Conservation (phyloP, 2,888 invertebrate genomes). For the Xanthostigma xanthostigma region DNA sequence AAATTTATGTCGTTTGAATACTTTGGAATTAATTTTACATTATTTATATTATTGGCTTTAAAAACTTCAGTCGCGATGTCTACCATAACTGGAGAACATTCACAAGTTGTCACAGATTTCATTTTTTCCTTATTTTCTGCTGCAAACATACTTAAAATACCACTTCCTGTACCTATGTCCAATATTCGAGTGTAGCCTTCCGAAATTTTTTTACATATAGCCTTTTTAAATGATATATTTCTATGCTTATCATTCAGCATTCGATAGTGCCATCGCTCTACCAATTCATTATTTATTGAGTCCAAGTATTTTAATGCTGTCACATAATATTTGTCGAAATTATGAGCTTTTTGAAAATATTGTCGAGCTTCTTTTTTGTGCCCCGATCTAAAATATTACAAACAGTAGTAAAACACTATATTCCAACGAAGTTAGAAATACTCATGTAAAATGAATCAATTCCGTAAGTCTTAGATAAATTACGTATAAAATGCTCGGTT, state of each 20-base stretch:
- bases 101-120: conserved; percentile 44
- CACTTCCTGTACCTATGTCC: conserved; percentile 67
- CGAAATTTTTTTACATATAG: conserved; percentile 39
- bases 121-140: conserved; percentile 13
- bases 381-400: conserved; percentile 16
- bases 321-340: conserved; percentile 33
- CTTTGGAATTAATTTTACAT: conserved; percentile 38
- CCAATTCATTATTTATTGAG: conserved; percentile 47
- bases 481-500: too few species aligned
- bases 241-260: conserved; percentile 64
- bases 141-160: conserved; percentile 58
- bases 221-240: conserved; percentile 48
- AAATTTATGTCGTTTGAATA: conserved; percentile 41
- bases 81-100: conserved; percentile 47
- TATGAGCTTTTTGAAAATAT: conserved; percentile 30
- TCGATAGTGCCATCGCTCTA: conserved; percentile 68
- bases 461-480: too few species aligned
- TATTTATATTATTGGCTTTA: conserved; percentile 27
- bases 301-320: conserved; percentile 50
- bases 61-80: conserved; percentile 43
- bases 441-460: too few species aligned
- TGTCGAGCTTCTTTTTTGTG: conserved; percentile 19
- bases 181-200: conserved; percentile 39
- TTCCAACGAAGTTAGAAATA: too few species aligned
- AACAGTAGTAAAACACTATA: conserved; percentile 3